Conservation (phyloP, 2,888 invertebrate genomes). For the Drosophila phalerata region DNA sequence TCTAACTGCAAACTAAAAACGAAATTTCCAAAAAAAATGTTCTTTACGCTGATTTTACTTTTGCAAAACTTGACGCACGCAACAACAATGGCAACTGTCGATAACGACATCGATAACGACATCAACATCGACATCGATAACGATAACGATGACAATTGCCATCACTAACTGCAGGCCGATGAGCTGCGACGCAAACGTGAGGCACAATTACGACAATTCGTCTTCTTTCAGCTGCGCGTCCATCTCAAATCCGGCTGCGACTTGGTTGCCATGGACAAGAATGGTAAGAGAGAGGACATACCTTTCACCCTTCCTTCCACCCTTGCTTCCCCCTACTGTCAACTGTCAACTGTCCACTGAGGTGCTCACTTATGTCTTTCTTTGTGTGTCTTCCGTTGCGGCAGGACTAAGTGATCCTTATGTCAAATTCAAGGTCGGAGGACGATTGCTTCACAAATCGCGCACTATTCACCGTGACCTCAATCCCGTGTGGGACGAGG, state of each 20-base stretch:
- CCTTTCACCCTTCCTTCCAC: background rate
- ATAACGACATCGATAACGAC: slow-evolving; percentile 23
- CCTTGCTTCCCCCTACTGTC: background rate
- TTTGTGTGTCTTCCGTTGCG: slow-evolving; percentile 51
- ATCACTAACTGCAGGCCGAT: slow-evolving; percentile 86
- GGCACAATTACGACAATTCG: slow-evolving; percentile 92
- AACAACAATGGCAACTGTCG: slow-evolving; percentile 41
- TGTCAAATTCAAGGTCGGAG: slow-evolving; percentile 97
- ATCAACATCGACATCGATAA: slow-evolving; percentile 4
- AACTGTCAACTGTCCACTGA: background rate
- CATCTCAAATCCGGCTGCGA: slow-evolving; percentile 95
- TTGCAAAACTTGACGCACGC: slow-evolving; percentile 59
- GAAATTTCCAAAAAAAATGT: slow-evolving; percentile 30
- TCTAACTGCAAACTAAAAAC: slow-evolving; percentile 47
- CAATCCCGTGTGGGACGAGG: slow-evolving; percentile 99
- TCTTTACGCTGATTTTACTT: slow-evolving; percentile 59
- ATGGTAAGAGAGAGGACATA: slow-evolving; percentile 88
- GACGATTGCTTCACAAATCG: slow-evolving; percentile 95
- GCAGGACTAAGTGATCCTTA: slow-evolving; percentile 98
- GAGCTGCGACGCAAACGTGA: slow-evolving; percentile 90
- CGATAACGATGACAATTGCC: slow-evolving; percentile 35
- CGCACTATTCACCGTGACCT: slow-evolving; percentile 97
- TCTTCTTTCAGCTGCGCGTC: slow-evolving; percentile 96
- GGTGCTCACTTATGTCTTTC: slow-evolving; percentile 33
- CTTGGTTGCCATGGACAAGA: slow-evolving; percentile 97